These are phyloP conservation scores for Catharus fuscescens DNA, from an alignment of 2,113 vertebrate species.

Conservation along the genomic window DNA sequence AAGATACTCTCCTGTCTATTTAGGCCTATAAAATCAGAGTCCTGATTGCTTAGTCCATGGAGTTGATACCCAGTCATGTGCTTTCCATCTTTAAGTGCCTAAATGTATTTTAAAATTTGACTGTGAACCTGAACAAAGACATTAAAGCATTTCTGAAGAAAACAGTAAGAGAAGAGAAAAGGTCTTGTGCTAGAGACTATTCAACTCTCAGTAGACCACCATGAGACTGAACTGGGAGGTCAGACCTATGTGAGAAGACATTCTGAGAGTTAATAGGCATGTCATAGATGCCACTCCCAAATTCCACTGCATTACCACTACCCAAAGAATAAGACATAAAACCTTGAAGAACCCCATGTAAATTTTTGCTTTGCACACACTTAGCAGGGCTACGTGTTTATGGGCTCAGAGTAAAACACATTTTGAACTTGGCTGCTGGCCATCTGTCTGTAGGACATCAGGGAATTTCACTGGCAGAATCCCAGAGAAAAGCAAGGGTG, in stretches of 20 bases:
- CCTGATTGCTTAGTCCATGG: not conserved
- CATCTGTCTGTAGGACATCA: slow-evolving; percentile 12
- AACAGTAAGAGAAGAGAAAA: not conserved
- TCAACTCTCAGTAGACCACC: not conserved
- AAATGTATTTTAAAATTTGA: not conserved
- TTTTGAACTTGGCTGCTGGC: slow-evolving; percentile 39
- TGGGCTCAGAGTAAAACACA: not conserved
- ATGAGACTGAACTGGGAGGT: not conserved
- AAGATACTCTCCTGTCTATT: not conserved
- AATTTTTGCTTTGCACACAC: not conserved
- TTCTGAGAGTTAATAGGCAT: not conserved
- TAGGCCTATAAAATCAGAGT: not conserved
- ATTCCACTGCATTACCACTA: not conserved
- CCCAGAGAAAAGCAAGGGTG: slow-evolving; percentile 8
- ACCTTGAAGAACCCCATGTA: not conserved
- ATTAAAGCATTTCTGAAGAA: not conserved
- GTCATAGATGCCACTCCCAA: not conserved
- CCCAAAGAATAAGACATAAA: not conserved
- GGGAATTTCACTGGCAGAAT: slow-evolving; percentile 30
- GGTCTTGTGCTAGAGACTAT: not conserved
- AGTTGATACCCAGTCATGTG: not conserved
- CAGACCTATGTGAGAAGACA: not conserved
- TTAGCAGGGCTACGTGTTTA: slow-evolving; percentile 30
- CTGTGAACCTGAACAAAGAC: not conserved
- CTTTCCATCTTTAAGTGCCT: not conserved